These are phyloP conservation scores for Megamerina dolium DNA, from an alignment of 2,888 invertebrate genomes.

Conservation along the genomic window DNA sequence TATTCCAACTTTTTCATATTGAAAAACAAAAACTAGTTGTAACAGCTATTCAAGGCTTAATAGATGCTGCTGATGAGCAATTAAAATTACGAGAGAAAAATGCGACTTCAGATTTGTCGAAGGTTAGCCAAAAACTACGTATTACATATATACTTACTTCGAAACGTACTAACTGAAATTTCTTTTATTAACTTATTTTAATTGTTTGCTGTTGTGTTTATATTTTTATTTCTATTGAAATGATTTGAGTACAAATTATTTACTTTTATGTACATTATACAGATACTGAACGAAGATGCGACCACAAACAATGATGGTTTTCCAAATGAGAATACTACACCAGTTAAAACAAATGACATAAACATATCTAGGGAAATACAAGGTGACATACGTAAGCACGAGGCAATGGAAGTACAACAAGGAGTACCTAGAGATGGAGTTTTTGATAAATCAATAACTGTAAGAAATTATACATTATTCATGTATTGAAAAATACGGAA, in stretches of 20 bases:
- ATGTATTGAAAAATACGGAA: background rate
- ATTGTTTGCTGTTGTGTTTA: background rate
- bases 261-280: conserved; percentile 18
- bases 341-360: too few relatives aligned
- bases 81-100: conserved; percentile 47
- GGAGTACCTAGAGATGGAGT: conserved; percentile 39
- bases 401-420: conserved; percentile 24
- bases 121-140: conserved; percentile 38
- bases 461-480: conserved; percentile 21
- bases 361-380: too few relatives aligned
- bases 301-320: conserved; percentile 40
- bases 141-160: background rate
- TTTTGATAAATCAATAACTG: conserved; percentile 44
- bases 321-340: conserved; percentile 46
- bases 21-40: conserved; percentile 45
- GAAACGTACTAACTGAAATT: background rate
- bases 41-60: conserved; percentile 51
- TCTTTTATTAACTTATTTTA: background rate
- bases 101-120: conserved; percentile 42
- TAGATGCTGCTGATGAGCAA: conserved; percentile 51
- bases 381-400: too few relatives aligned
- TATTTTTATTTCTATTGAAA: conserved; percentile 2
- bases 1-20: conserved; percentile 4
- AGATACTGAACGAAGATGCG: conserved; percentile 44
- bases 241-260: conserved; percentile 1